Evolutionary conservation across 2,113 vertebrate genomes (phyloP), one percentile per base, ranked within the genome.

Genomic region (Antigone vipio): DNA sequence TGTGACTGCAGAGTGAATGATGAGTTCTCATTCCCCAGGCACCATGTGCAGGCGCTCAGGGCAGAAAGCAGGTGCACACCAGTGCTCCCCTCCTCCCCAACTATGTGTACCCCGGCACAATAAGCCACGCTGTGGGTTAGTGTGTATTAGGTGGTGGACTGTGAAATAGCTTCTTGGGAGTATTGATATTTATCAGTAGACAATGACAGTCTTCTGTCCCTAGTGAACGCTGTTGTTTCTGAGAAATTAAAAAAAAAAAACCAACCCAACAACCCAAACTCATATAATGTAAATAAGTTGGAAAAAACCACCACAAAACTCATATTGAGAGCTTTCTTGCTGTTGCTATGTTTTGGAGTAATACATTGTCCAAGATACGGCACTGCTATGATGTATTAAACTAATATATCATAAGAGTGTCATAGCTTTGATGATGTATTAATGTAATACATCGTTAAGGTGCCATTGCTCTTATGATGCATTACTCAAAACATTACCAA

Each of bases 351-450:
- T 95, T 95, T 97, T 96, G 95, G 95, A 96, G 93, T 83, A 94
- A 98, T 97, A 69, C 68, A 81, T 97, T 97, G 97, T 96, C 83
- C 24, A 26, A 89, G 91, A 76, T 67, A 53, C 23, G 72, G 93
- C 97, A 78, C 68, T 77, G 50, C 90, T 63, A 52, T 97, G 98
- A 98, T 97, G 79, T 89, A 98, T 98, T 96, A 95, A 96, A 88
- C 76, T 78, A 93, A 97, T 98, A 58, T 32, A 96, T 98, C 97
- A 96, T 89, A 67, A 92, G 97, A 84, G 64, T 97, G 98, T 87
- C 97, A 67, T 17, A 64, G 91, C 95, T 96, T 91, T 97, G 97
- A 95, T 97, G 98, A 98, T 98, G 72, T 97, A 98, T 98, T 97
- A 96, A 96, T 94, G 97, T 91, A 85, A 96, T 97, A 85, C 92